Conservation (phyloP, 1,140 invertebrate genomes). For the Polyergus mexicanus region DNA sequence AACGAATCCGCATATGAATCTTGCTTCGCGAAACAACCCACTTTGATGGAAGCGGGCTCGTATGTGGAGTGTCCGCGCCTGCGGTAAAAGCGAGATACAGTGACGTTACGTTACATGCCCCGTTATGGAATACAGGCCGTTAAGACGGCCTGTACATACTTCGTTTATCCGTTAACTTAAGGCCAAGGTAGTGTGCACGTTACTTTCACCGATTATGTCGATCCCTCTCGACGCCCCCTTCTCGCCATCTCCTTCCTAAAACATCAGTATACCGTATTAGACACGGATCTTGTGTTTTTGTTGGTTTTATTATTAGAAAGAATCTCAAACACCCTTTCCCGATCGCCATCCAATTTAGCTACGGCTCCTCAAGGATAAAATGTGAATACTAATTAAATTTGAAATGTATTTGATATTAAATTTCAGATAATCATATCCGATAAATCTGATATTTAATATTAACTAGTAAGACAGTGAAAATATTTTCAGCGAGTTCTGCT, state of each 20-base stretch:
- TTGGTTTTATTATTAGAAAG: conserved; percentile 55
- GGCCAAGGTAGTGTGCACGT: conserved; percentile 75
- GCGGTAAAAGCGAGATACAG: conserved; percentile 71
- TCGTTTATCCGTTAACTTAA: conserved; percentile 75
- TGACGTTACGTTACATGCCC: conserved; percentile 62
- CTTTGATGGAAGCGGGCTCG: conserved; percentile 61
- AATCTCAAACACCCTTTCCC: neutral
- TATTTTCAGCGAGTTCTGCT: neutral
- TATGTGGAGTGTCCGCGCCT: conserved; percentile 75
- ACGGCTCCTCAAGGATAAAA: neutral
- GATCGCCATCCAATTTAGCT: neutral
- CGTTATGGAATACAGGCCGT: conserved; percentile 65
- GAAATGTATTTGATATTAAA: neutral
- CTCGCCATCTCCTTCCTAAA: conserved; percentile 2
- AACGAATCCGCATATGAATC: conserved; percentile 74
- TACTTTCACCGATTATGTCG: conserved; percentile 77
- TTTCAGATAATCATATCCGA: neutral
- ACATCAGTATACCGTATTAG: conserved; percentile 23
- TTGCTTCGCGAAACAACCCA: conserved; percentile 68
- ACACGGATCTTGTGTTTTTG: conserved; percentile 33
- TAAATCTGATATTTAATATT: neutral
- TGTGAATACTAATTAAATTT: neutral
- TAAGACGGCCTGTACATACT: conserved; percentile 47
- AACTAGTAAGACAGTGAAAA: neutral
- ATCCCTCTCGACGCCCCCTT: conserved; percentile 56